Conservation (phyloP, 2,888 invertebrate species). For the Oasisia sp. region DNA sequence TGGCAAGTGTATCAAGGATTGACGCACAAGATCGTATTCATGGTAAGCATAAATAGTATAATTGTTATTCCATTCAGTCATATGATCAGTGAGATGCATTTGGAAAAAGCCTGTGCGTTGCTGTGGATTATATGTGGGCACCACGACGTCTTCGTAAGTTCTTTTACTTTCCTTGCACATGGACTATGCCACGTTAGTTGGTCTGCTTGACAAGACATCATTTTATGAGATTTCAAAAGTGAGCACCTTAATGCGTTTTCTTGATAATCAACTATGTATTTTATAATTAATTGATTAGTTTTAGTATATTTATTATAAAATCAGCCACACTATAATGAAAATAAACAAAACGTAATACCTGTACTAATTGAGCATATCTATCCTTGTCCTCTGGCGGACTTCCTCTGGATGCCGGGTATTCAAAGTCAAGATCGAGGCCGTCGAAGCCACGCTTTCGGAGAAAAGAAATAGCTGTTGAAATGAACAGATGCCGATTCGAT, state of each 20-base stretch:
- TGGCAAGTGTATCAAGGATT: background rate
- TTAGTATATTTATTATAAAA: too few species aligned
- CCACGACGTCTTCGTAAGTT: too few species aligned
- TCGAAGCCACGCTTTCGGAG: conserved; percentile 22
- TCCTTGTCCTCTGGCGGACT: conserved; percentile 18
- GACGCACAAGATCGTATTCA: background rate
- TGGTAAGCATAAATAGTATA: too few species aligned
- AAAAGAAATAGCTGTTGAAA: background rate
- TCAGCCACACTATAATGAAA: too few species aligned
- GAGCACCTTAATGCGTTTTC: background rate
- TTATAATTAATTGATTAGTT: too few species aligned
- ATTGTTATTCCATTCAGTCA: too few species aligned
- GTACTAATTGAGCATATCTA: background rate
- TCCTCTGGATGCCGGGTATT: conserved; percentile 22
- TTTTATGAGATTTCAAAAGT: background rate
- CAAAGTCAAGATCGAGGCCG: conserved; percentile 24
- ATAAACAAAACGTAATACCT: background rate
- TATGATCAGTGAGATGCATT: background rate
- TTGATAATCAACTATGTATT: background rate
- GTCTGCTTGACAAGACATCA: background rate
- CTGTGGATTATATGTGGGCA: background rate
- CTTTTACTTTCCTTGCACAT: too few species aligned
- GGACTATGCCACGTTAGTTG: too few species aligned
- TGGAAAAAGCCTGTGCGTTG: background rate
- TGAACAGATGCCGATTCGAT: background rate